Evolutionary conservation across 1,140 invertebrate genomes (phyloP).

Genomic region (Conus ventricosus): DNA sequence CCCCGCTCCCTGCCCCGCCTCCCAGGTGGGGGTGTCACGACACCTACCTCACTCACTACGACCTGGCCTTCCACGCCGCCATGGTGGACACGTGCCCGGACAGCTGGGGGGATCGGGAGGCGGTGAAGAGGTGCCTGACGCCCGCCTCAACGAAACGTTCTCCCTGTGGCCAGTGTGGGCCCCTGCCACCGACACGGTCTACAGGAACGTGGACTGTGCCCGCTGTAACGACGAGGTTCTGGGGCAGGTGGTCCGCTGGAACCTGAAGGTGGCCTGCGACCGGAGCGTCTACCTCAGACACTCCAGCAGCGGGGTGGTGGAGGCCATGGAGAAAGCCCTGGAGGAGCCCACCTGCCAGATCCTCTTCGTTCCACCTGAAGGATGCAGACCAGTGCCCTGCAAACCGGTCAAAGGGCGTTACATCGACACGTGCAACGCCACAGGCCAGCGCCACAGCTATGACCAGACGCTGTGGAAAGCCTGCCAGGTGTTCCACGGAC

Average conservation of each 20-base stretch:
- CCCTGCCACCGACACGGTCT: background rate
- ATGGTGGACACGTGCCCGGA: slow-evolving; percentile 29
- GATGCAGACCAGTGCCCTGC: background rate
- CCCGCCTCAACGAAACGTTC: background rate
- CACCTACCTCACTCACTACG: background rate
- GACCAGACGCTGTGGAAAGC: slow-evolving; percentile 23
- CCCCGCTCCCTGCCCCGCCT: background rate
- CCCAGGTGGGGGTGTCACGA: background rate
- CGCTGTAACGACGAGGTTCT: background rate
- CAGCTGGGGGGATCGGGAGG: background rate
- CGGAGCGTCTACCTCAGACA: background rate
- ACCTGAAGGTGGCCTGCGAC: slow-evolving; percentile 14
- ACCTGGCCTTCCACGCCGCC: background rate
- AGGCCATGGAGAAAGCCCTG: slow-evolving; percentile 1
- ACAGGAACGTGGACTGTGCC: slow-evolving; percentile 23
- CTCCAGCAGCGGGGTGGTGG: background rate
- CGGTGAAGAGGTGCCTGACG: background rate
- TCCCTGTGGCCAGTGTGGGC: slow-evolving; percentile 19
- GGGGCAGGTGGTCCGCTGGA: background rate
- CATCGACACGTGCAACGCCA: slow-evolving; percentile 27
- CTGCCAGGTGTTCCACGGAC: slow-evolving; percentile 19
- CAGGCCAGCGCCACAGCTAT: background rate
- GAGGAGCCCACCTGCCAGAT: slow-evolving; percentile 20
- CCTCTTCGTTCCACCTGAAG: slow-evolving; percentile 10
- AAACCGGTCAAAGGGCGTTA: background rate